Conservation (phyloP, 2,113 vertebrate genomes). For the Larimichthys crocea region DNA sequence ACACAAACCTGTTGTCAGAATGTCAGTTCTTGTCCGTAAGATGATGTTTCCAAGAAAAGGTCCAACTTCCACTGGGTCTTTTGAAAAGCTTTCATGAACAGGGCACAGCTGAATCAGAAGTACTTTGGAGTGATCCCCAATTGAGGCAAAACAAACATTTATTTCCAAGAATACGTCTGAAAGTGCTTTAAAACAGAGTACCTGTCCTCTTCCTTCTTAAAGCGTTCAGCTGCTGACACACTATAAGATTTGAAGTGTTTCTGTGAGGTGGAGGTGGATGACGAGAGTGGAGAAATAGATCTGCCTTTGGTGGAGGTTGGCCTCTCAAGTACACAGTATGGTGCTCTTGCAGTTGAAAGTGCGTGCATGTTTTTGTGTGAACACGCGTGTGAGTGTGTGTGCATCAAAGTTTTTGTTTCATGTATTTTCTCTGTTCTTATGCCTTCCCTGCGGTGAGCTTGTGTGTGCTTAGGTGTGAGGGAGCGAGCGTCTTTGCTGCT, state of each 20-base stretch:
- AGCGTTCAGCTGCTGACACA: slow-evolving; percentile 51
- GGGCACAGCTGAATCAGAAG: background rate
- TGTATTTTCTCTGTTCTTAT: slow-evolving; percentile 59
- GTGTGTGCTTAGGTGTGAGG: slow-evolving; percentile 66
- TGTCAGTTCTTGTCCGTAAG: slow-evolving; percentile 9
- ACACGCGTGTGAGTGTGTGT: slow-evolving; percentile 51
- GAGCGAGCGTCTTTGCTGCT: slow-evolving; percentile 43
- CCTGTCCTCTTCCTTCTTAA: slow-evolving; percentile 13
- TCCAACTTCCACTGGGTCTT: background rate
- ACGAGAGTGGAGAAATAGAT: slow-evolving; percentile 52
- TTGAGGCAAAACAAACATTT: background rate
- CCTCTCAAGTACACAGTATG: slow-evolving; percentile 63
- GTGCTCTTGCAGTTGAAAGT: slow-evolving; percentile 58
- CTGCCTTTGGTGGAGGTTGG: slow-evolving; percentile 57
- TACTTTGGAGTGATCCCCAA: background rate
- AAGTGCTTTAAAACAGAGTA: slow-evolving; percentile 2
- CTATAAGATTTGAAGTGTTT: slow-evolving; percentile 34
- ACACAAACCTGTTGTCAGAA: slow-evolving; percentile 25
- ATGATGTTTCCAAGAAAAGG: slow-evolving; percentile 20
- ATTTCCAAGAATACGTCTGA: slow-evolving; percentile 22
- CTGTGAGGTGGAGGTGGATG: slow-evolving; percentile 39
- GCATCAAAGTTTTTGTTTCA: slow-evolving; percentile 68
- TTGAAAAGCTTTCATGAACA: slow-evolving; percentile 8
- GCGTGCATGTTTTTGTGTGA: slow-evolving; percentile 54
- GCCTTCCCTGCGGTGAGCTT: slow-evolving; percentile 58